Base-by-base conservation (phyloP, 1,140 invertebrate species). In the Nasonia giraulti region DNA sequence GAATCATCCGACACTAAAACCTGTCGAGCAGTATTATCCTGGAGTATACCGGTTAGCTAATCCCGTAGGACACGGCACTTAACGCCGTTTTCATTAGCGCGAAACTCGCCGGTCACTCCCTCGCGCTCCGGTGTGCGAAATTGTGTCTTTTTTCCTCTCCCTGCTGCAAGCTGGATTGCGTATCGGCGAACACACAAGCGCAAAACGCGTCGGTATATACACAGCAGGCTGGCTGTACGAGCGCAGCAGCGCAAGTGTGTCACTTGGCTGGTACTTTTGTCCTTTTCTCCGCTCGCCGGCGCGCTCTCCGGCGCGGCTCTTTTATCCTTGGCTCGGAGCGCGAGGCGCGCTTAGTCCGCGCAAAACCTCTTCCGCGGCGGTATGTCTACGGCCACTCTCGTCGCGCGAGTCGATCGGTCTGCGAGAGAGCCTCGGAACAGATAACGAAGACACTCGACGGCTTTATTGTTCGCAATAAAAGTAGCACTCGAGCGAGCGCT, bases 221-320 rank as follows among this genome's bases (percentile, higher is more conserved):
- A 55, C 50, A 62, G 4, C 55, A 62, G 55, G 1, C 55, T 20
- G 17, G 17, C 55, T 27, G 14, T 31, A 74, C 17, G 17, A 74
- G 37, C 73, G 37, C 33, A 75, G 37, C 33, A 75, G 37, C 37
- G 73, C 73, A 75, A 75, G 73, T 75, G 73, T 75, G 73, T 75
- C 73, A 75, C 73, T n/a, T 11, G 73, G 31, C 14, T 27, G 68
- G 17, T 12, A 71, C 73, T 40, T 75, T 75, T 75, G 73, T 75
- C 31, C 75, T 77, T 31, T 77, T 37, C n/a, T 76, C 81, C 80
- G 75, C 80, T 86, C 77, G 84, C 66, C 69, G 17, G 68, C 23
- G 68, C 68, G 68, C 68, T n/a, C 68, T n/a, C 17, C 31, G 0
- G 5, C 62, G 62, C 62, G 14, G 23, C 23, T 27, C 68, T 71